These are phyloP conservation scores for Falco novaeseelandiae DNA, from an alignment of 2,797 vertebrate genomes.

Conservation along the genomic window DNA sequence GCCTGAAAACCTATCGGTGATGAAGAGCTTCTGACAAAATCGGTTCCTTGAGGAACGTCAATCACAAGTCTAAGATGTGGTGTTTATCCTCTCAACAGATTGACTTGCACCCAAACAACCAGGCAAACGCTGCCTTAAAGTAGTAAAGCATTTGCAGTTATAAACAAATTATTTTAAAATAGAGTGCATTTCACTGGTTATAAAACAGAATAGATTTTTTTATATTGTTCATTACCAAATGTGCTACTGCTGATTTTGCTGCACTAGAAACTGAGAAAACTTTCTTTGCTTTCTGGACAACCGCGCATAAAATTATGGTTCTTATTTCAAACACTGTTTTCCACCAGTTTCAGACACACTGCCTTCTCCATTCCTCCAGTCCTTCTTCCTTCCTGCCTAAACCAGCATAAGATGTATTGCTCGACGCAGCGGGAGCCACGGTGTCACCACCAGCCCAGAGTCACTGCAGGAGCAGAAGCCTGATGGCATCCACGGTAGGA, in stretches of 20 bases:
- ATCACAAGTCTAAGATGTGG: neutral
- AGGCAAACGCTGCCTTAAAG: neutral
- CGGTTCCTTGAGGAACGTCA: neutral
- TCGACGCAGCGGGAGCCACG: fast-evolving
- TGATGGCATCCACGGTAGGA: neutral
- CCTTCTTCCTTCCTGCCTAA: neutral
- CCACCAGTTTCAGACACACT: fast-evolving
- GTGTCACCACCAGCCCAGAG: neutral
- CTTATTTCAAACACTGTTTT: neutral
- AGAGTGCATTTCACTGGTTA: neutral
- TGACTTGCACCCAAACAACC: neutral
- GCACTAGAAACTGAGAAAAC: neutral
- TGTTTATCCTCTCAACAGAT: neutral
- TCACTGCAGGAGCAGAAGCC: neutral
- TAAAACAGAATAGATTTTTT: neutral
- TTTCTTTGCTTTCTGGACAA: neutral
- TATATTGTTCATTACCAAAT: neutral
- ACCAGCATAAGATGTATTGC: neutral
- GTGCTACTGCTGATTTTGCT: neutral
- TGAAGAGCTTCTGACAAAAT: neutral
- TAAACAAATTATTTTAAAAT: neutral
- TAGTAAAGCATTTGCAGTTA: neutral
- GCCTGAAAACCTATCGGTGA: neutral
- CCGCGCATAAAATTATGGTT: neutral
- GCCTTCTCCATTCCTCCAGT: neutral